These are phyloP conservation scores for Sacculina carcini DNA, from an alignment of 2,888 invertebrate species.

Conservation along the genomic window DNA sequence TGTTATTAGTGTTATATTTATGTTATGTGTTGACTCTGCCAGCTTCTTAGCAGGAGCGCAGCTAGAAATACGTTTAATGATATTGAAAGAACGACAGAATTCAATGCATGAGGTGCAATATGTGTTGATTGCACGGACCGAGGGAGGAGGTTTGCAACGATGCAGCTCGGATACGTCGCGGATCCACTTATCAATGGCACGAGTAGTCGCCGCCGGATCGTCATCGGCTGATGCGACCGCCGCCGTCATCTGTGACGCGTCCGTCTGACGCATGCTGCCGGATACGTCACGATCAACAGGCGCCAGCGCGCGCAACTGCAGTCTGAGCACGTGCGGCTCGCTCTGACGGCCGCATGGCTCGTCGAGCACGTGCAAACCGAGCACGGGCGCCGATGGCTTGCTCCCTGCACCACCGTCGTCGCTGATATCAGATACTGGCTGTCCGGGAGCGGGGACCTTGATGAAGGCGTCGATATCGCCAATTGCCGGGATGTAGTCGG, in stretches of 20 bases:
- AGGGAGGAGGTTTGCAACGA: constrained; percentile 57
- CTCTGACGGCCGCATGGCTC: constrained; percentile 89
- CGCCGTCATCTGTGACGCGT: no score
- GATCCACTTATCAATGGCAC: constrained; percentile 77
- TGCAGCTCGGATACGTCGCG: constrained; percentile 79
- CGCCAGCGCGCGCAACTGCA: constrained; percentile 51
- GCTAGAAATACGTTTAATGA: no score
- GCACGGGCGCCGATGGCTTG: constrained; percentile 19
- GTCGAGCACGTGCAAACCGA: constrained; percentile 56
- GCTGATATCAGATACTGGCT: neutral
- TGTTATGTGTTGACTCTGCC: no score
- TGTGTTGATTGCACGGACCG: constrained; percentile 50
- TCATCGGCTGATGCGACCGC: no score
- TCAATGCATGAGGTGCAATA: constrained; percentile 13
- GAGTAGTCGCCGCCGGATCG: no score
- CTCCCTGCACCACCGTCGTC: neutral
- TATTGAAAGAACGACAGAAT: no score
- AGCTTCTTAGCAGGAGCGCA: no score
- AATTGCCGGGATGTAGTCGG: constrained; percentile 89
- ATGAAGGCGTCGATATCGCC: constrained; percentile 97
- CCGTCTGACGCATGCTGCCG: no score
- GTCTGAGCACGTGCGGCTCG: constrained; percentile 72
- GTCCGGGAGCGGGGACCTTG: constrained; percentile 36
- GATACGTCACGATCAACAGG: no score
- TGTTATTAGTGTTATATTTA: no score